Evolutionary conservation across 2,888 invertebrate species (phyloP).

Genomic region (Sepioteuthis lessoniana): DNA sequence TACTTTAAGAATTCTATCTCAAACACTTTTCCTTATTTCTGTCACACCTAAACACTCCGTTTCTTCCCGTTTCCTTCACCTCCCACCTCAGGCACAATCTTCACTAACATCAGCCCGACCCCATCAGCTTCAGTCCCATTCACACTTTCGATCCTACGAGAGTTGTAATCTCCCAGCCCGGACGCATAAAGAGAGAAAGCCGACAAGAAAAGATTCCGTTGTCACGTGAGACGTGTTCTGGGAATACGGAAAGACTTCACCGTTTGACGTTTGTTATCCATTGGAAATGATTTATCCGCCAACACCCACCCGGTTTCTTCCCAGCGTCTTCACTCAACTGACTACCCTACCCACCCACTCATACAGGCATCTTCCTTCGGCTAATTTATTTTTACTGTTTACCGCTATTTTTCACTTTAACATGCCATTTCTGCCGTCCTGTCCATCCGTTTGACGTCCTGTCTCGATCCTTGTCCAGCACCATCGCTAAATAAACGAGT

Average conservation of each 20-base stretch:
- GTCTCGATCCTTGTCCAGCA: too few relatives aligned
- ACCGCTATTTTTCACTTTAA: too few relatives aligned
- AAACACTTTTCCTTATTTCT: background rate
- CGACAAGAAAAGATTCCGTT: slow-evolving; percentile 33
- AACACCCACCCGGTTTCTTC: background rate
- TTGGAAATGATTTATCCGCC: background rate
- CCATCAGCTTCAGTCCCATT: background rate
- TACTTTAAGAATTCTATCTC: background rate
- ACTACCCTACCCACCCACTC: background rate
- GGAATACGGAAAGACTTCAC: background rate
- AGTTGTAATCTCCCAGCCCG: background rate
- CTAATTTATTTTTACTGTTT: too few relatives aligned
- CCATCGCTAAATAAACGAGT: too few relatives aligned
- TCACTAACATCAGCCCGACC: background rate
- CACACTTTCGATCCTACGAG: background rate
- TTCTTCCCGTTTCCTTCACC: background rate
- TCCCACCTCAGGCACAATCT: background rate
- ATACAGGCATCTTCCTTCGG: too few relatives aligned
- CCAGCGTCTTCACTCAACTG: background rate
- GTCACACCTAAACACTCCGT: background rate
- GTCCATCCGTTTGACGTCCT: too few relatives aligned
- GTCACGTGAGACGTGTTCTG: slow-evolving; percentile 21
- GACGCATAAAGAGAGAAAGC: background rate
- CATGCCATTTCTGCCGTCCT: too few relatives aligned
- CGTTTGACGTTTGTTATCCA: background rate